These are phyloP conservation scores for Jaculus jaculus DNA, from an alignment of 2,113 vertebrate species.

Conservation along the genomic window DNA sequence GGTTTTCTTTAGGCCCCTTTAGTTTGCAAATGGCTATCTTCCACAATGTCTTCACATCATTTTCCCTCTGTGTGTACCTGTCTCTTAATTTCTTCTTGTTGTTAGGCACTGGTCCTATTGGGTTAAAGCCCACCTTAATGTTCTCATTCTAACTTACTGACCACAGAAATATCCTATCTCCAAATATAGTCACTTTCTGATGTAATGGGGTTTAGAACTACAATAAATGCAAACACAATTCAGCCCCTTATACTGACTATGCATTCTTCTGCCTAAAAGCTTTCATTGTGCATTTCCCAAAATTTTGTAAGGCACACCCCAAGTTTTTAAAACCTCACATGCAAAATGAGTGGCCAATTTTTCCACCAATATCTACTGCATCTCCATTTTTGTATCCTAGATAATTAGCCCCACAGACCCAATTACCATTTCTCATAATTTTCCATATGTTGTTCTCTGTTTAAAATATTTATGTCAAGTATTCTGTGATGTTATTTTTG, in stretches of 20 bases:
- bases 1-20: background rate
- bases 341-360: background rate
- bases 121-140: background rate
- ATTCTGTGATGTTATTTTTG: slow-evolving; percentile 47
- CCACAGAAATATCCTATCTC: background rate
- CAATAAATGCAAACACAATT: background rate
- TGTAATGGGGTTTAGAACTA: background rate
- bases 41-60: background rate
- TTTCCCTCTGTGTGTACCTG: background rate
- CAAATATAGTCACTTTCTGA: background rate
- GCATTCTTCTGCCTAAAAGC: background rate
- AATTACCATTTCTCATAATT: background rate
- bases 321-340: background rate
- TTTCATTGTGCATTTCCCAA: rapidly evolving
- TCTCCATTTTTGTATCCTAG: background rate
- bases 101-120: background rate
- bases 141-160: slow-evolving; percentile 13
- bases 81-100: background rate
- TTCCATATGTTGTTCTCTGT: background rate
- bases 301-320: background rate
- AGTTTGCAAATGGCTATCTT: background rate
- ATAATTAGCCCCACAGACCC: background rate
- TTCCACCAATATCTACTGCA: background rate
- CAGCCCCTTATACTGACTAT: background rate
- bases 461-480: slow-evolving; percentile 25